Evolutionary conservation across 2,888 invertebrate species (phyloP).

Genomic region (Ectropis crepuscularia): DNA sequence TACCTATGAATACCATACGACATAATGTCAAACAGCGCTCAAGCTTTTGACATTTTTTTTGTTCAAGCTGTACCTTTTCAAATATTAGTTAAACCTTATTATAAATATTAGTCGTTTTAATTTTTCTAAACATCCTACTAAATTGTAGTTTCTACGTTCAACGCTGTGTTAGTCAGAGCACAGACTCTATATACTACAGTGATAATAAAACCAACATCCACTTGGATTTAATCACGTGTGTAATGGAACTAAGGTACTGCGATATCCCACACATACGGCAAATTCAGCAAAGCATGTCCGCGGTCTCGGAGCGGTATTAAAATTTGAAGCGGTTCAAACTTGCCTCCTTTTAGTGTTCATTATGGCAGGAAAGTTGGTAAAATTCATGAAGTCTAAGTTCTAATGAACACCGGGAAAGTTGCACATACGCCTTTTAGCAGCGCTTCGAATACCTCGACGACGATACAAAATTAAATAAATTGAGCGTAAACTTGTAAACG

Average conservation of each 20-base stretch:
- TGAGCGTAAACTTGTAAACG: constrained; percentile 30
- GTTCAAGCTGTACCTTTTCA: background rate
- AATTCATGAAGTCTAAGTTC: constrained; percentile 82
- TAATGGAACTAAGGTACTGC: constrained; percentile 31
- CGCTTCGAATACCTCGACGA: constrained; percentile 50
- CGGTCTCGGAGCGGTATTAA: constrained; percentile 70
- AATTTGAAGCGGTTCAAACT: constrained; percentile 81
- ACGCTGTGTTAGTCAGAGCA: too few relatives aligned
- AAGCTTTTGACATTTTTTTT: background rate
- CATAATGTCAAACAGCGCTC: background rate
- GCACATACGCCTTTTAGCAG: constrained; percentile 55
- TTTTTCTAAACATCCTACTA: too few relatives aligned
- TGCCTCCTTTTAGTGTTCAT: constrained; percentile 83
- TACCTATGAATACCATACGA: constrained; percentile 66
- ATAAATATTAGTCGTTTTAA: too few relatives aligned
- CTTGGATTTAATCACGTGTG: background rate
- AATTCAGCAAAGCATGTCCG: constrained; percentile 70
- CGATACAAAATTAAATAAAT: constrained; percentile 47
- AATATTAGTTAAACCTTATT: background rate
- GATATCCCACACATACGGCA: constrained; percentile 27
- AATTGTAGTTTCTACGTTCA: too few relatives aligned
- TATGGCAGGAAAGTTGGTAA: constrained; percentile 79
- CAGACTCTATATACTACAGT: too few relatives aligned
- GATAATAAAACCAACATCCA: too few relatives aligned
- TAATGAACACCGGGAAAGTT: constrained; percentile 81